Conservation (phyloP, 2,113 vertebrate species). For the Verasper variegatus region DNA sequence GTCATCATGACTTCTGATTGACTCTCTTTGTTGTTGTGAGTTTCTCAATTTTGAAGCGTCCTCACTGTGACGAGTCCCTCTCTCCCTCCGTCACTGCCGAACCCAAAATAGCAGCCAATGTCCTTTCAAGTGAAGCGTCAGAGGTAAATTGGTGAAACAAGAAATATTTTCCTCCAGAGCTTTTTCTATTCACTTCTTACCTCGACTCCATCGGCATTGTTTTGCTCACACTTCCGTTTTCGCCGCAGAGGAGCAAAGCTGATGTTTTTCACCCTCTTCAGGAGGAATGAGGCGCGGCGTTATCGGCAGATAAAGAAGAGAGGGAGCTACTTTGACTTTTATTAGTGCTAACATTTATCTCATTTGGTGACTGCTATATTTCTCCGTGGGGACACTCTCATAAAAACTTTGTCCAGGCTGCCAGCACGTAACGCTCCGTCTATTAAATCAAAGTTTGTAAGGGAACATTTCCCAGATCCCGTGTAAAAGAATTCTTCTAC, state of each 20-base stretch:
- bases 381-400: slow-evolving; percentile 31
- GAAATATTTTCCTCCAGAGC: slow-evolving; percentile 31
- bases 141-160: slow-evolving; percentile 40
- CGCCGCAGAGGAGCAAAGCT: slow-evolving; percentile 10
- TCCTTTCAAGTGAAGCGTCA: slow-evolving; percentile 39
- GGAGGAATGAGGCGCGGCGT: slow-evolving; percentile 5
- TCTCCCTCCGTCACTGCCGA: slow-evolving; percentile 26
- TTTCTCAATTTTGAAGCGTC: slow-evolving; percentile 14
- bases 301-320: slow-evolving; percentile 39
- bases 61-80: not conserved
- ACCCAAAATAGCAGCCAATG: slow-evolving; percentile 42
- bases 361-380: slow-evolving; percentile 47
- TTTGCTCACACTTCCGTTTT: not conserved
- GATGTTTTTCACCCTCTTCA: slow-evolving; percentile 7
- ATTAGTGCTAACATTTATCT: slow-evolving; percentile 62
- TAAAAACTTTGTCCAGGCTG: slow-evolving; percentile 46
- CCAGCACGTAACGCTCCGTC: slow-evolving; percentile 17
- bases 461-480: slow-evolving; percentile 44
- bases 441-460: slow-evolving; percentile 62
- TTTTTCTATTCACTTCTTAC: slow-evolving; percentile 20
- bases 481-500: slow-evolving; percentile 14
- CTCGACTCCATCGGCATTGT: slow-evolving; percentile 18
- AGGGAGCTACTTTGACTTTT: slow-evolving; percentile 51
- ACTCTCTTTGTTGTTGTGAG: slow-evolving; percentile 10
- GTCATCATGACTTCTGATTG: not conserved